Percentiles rank a stretch among this genome's conserved stretches.
Conservation (phyloP, 2,888 invertebrate genomes). For the Apocheima hispidaria region DNA sequence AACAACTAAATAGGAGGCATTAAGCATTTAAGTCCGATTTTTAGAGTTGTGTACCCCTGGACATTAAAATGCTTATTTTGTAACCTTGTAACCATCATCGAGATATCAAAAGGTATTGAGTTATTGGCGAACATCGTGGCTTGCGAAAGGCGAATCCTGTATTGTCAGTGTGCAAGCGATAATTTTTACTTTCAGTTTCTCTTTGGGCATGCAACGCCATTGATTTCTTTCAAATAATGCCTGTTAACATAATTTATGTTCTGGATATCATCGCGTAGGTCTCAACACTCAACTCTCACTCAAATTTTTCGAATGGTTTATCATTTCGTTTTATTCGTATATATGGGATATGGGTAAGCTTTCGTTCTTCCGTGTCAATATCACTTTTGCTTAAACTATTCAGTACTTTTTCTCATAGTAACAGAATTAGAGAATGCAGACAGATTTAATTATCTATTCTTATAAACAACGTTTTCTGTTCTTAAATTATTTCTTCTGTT, state of each 20-base stretch:
- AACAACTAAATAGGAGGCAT: too few relatives aligned
- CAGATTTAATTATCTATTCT: too few relatives aligned
- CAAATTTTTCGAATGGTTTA: constrained; percentile 19
- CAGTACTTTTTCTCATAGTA: too few relatives aligned
- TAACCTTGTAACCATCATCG: constrained; percentile 41
- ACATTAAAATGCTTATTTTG: constrained; percentile 41
- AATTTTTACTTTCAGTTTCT: constrained; percentile 55
- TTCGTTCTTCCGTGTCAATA: background rate
- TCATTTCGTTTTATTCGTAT: constrained; percentile 1
- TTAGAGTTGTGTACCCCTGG: constrained; percentile 13
- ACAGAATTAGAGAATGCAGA: too few relatives aligned
- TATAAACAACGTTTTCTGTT: too few relatives aligned
- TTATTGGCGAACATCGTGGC: constrained; percentile 58
- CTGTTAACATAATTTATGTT: constrained; percentile 41
- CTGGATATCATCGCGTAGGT: constrained; percentile 39
- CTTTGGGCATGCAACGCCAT: constrained; percentile 37
- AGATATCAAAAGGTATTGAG: constrained; percentile 56
- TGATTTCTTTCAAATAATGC: constrained; percentile 47
- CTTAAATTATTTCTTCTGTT: too few relatives aligned
- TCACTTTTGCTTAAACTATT: background rate
- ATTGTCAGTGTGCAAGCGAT: constrained; percentile 58
- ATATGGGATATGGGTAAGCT: background rate
- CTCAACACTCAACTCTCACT: constrained; percentile 38
- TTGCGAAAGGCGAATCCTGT: constrained; percentile 60
- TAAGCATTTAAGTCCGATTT: background rate